Percentiles rank a stretch among this genome's conserved stretches.
Conservation (phyloP, 2,888 invertebrate species). For the Lasioglossum zephyrum region DNA sequence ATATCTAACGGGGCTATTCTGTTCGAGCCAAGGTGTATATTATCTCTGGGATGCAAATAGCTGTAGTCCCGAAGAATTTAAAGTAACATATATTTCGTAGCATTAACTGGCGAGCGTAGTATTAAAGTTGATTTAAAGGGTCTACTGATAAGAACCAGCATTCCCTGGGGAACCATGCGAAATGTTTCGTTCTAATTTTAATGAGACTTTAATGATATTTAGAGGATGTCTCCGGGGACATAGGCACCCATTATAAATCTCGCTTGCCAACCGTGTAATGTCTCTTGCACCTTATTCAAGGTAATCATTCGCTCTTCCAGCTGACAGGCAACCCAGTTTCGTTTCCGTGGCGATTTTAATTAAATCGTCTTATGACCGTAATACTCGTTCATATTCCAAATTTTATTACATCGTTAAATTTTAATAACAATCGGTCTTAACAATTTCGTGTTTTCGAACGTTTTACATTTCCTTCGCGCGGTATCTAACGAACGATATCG, state of each 20-base stretch:
- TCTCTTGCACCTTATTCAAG: constrained; percentile 46
- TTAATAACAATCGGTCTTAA: not conserved
- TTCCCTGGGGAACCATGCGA: constrained; percentile 61
- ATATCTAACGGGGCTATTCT: not conserved
- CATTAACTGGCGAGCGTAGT: constrained; percentile 58
- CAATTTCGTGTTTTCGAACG: not conserved
- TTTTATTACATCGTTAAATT: not conserved
- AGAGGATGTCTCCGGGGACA: constrained; percentile 56
- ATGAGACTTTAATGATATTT: constrained; percentile 73
- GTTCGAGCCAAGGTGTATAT: constrained; percentile 46
- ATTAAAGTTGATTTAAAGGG: constrained; percentile 72
- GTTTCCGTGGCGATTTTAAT: constrained; percentile 11
- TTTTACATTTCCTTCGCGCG: not conserved
- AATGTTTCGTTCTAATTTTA: constrained; percentile 68
- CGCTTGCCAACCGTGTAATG: constrained; percentile 46
- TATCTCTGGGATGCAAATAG: constrained; percentile 60
- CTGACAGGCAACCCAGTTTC: not conserved
- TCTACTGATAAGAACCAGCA: constrained; percentile 70
- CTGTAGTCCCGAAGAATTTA: constrained; percentile 58
- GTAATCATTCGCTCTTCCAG: constrained; percentile 26
- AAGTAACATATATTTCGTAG: constrained; percentile 55
- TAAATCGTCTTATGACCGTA: constrained; percentile 11
- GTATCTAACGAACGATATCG: not conserved
- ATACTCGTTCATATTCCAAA: not conserved
- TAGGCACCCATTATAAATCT: constrained; percentile 51